These are phyloP conservation scores for Erithacus rubecula DNA, from an alignment of 2,797 vertebrate species.

Conservation along the genomic window DNA sequence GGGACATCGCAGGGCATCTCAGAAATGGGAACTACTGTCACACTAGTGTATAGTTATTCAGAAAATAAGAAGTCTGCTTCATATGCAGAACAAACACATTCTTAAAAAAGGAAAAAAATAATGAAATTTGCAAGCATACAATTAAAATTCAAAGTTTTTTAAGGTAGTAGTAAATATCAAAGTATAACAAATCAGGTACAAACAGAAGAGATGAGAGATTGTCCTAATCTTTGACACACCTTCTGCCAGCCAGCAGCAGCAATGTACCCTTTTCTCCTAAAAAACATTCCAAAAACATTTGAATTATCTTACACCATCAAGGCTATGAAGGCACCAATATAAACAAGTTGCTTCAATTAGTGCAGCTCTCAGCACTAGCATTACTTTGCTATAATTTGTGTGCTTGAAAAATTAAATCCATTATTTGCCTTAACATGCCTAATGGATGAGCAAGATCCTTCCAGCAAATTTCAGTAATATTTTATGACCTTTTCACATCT, in stretches of 20 bases:
- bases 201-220: not conserved
- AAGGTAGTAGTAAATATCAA: not conserved
- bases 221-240: not conserved
- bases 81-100: too few relatives aligned
- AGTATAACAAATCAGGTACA: not conserved
- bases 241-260: not conserved
- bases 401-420: not conserved
- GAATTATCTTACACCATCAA: not conserved
- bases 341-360: not conserved
- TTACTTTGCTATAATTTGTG: not conserved
- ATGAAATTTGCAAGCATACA: fast-evolving
- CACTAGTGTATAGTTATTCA: fast-evolving
- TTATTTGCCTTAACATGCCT: not conserved
- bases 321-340: not conserved
- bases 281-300: not conserved
- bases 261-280: fast-evolving
- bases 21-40: not conserved
- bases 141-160: too few relatives aligned
- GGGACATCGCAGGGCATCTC: too few relatives aligned
- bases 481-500: not conserved
- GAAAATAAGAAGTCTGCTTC: not conserved
- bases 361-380: not conserved
- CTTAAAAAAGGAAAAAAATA: not conserved
- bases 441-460: not conserved
- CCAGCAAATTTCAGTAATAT: not conserved